Evolutionary conservation across 2,113 vertebrate species (phyloP).

Genomic region (Apeltes quadracus): DNA sequence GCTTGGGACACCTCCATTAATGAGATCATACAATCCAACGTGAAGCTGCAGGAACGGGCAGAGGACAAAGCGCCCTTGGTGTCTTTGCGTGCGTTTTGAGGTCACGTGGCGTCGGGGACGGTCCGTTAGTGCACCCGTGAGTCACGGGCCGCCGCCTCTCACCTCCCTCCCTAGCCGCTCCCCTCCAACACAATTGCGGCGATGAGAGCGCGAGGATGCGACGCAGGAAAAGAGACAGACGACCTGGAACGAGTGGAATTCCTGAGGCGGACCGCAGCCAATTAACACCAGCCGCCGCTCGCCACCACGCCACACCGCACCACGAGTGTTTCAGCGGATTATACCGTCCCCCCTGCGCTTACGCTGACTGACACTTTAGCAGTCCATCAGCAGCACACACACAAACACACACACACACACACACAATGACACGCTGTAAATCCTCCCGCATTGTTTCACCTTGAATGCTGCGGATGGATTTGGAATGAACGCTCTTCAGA

Average conservation of each 20-base stretch:
- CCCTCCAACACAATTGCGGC: too few relatives aligned
- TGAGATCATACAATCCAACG: conserved; percentile 25
- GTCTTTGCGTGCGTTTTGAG: conserved; percentile 41
- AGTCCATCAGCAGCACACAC: too few relatives aligned
- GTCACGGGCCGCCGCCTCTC: conserved; percentile 22
- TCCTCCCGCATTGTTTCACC: conserved; percentile 66
- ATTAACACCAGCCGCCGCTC: conserved; percentile 26
- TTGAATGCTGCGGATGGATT: conserved; percentile 57
- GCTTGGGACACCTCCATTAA: conserved; percentile 15
- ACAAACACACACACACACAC: conserved; percentile 31
- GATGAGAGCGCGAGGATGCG: too few relatives aligned
- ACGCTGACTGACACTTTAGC: conserved; percentile 9
- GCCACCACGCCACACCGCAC: conserved; percentile 40
- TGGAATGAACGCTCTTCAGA: conserved; percentile 36
- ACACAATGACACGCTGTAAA: conserved; percentile 31
- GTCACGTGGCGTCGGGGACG: conserved; percentile 51
- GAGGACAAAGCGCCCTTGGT: conserved; percentile 70
- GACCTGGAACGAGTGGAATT: conserved; percentile 45
- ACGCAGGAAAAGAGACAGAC: conserved; percentile 17
- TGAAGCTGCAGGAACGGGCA: conserved; percentile 14
- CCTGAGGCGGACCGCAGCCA: conserved; percentile 37
- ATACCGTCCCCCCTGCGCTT: conserved; percentile 24
- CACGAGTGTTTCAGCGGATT: conserved; percentile 53
- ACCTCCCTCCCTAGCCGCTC: conserved; percentile 41
- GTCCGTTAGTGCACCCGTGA: conserved; percentile 48